phyloP scores from a whole-genome alignment of 2,797 vertebrate species.

The Gephyroberyx darwinii region DNA sequence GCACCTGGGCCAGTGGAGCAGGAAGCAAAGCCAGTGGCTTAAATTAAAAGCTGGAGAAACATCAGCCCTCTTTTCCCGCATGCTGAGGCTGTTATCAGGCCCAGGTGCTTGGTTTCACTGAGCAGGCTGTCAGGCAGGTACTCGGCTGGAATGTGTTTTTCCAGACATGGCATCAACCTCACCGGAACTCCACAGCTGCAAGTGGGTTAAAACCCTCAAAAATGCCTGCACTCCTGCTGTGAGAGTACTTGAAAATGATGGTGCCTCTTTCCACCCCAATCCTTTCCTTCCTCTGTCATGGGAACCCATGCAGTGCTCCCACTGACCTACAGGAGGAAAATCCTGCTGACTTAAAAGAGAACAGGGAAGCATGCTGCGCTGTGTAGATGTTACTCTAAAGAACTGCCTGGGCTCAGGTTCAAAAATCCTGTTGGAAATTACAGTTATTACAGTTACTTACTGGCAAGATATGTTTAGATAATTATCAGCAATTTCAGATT shows the following conservation, averaged over 20 bases:
- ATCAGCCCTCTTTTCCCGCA: not conserved
- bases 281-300: slow-evolving; percentile 44
- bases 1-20: slow-evolving; percentile 6
- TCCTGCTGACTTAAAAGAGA: slow-evolving; percentile 13
- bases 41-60: slow-evolving; percentile 21
- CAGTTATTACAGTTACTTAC: no score
- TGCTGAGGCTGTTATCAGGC: slow-evolving; percentile 9
- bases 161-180: slow-evolving; percentile 17
- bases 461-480: no score
- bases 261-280: not conserved
- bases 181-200: slow-evolving; percentile 28
- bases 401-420: no score
- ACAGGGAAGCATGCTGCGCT: not conserved
- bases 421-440: no score
- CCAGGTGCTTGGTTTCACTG: slow-evolving; percentile 27
- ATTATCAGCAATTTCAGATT: no score
- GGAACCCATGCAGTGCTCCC: slow-evolving; percentile 25
- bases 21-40: slow-evolving; percentile 18
- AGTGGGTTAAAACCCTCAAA: slow-evolving; percentile 33
- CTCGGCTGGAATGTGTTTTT: slow-evolving; percentile 25
- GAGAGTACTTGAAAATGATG: slow-evolving; percentile 11
- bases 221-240: slow-evolving; percentile 26
- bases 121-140: slow-evolving; percentile 36
- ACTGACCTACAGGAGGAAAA: slow-evolving; percentile 22
- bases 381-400: not conserved